Percentiles rank a stretch among this genome's conserved stretches.
phyloP scores from a whole-genome alignment of 2,888 invertebrate genomes.

The Drosophila pseudotalamancana region DNA sequence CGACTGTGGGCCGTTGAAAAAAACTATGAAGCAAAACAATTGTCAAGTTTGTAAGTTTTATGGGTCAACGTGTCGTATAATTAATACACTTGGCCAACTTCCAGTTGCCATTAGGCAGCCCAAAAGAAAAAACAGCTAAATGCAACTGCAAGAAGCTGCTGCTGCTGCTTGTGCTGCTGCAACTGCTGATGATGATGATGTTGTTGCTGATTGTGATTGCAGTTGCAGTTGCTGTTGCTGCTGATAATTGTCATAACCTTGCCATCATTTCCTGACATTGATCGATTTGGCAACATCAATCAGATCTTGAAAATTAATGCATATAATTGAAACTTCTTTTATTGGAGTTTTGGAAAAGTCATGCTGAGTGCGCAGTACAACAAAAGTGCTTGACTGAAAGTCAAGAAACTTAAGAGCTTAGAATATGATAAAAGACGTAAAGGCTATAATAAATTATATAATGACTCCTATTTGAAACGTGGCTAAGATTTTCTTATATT shows the following conservation, averaged over 20 bases:
- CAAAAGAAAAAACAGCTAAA: slow-evolving; percentile 19
- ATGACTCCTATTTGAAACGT: too few relatives aligned
- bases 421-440: too few relatives aligned
- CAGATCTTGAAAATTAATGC: slow-evolving; percentile 40
- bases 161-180: slow-evolving; percentile 22
- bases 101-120: slow-evolving; percentile 69
- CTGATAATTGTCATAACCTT: slow-evolving; percentile 74
- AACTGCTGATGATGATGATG: slow-evolving; percentile 38
- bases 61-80: slow-evolving; percentile 77
- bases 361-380: slow-evolving; percentile 49
- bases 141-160: neutral
- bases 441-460: too few relatives aligned
- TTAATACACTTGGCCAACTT: slow-evolving; percentile 77
- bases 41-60: slow-evolving; percentile 66
- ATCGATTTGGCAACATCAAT: slow-evolving; percentile 69
- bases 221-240: slow-evolving; percentile 19
- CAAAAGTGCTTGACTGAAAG: neutral
- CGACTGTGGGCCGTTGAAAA: slow-evolving; percentile 58
- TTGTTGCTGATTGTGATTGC: slow-evolving; percentile 38
- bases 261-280: slow-evolving; percentile 79
- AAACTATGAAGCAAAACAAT: slow-evolving; percentile 56
- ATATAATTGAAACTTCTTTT: slow-evolving; percentile 59
- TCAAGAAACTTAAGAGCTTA: too few relatives aligned
- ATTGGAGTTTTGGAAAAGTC: slow-evolving; percentile 47
- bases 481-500: too few relatives aligned